These are phyloP conservation scores for Melanotaenia nigrans DNA, from an alignment of 2,797 vertebrate species.

Conservation along the genomic window DNA sequence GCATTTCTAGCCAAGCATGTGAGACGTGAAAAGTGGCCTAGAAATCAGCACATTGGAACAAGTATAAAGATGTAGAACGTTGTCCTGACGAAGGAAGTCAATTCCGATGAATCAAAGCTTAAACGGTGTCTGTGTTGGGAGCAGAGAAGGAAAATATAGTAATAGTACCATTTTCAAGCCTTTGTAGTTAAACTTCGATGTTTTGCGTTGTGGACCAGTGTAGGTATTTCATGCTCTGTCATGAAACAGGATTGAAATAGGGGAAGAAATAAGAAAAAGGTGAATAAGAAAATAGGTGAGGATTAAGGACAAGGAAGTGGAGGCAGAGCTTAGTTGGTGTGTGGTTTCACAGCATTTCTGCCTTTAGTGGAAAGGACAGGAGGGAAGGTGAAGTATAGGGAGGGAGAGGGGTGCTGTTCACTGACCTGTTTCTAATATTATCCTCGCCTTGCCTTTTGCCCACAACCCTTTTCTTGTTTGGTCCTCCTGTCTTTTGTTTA, in stretches of 20 bases:
- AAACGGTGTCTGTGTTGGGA: not conserved
- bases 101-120: not conserved
- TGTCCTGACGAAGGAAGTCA: not conserved
- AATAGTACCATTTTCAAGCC: not conserved
- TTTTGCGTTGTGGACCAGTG: not conserved
- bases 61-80: not conserved
- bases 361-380: constrained; percentile 9
- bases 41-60: not conserved
- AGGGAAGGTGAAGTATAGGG: not conserved
- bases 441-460: constrained; percentile 23
- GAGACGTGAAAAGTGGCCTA: not conserved
- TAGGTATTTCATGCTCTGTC: not conserved
- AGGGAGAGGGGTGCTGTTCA: constrained; percentile 38
- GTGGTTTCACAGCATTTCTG: constrained; percentile 48
- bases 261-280: constrained; percentile 9
- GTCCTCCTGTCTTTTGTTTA: constrained; percentile 37
- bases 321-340: constrained; percentile 41
- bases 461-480: constrained; percentile 38
- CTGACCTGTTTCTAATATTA: constrained; percentile 73
- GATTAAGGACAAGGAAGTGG: not conserved
- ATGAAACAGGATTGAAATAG: not conserved
- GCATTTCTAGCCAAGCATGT: not conserved
- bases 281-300: not conserved
- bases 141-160: not conserved
- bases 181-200: not conserved